Percentiles rank a stretch among this genome's conserved stretches.
Evolutionary conservation across 2,113 vertebrate species (phyloP).

Genomic region (Patagioenas fasciata): DNA sequence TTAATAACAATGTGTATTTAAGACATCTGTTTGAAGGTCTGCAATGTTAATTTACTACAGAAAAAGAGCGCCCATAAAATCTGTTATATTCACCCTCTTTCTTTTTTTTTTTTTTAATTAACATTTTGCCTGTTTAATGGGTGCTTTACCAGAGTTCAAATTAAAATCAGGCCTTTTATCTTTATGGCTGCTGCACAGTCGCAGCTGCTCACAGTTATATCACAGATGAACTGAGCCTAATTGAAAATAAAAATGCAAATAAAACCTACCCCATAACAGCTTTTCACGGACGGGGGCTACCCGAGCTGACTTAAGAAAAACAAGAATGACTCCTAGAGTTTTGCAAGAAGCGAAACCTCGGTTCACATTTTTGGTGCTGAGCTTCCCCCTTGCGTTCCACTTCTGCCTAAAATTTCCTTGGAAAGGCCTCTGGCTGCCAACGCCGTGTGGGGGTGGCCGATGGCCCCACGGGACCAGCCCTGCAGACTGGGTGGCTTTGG

Average conservation of each 20-base stretch:
- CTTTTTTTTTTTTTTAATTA: slow-evolving; percentile 77
- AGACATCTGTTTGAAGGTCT: slow-evolving; percentile 83
- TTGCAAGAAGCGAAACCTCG: not conserved
- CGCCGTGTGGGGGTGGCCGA: not conserved
- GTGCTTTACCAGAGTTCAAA: slow-evolving; percentile 81
- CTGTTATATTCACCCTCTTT: slow-evolving; percentile 68
- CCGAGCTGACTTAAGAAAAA: slow-evolving; percentile 37
- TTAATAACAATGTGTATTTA: slow-evolving; percentile 80
- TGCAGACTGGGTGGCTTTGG: not conserved
- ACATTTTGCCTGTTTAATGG: slow-evolving; percentile 82
- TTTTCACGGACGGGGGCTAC: slow-evolving; percentile 45
- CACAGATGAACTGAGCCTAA: slow-evolving; percentile 79
- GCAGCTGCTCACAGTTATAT: slow-evolving; percentile 81
- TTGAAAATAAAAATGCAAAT: slow-evolving; percentile 84
- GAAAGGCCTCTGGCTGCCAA: not conserved
- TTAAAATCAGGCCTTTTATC: slow-evolving; percentile 84
- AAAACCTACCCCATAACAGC: slow-evolving; percentile 73
- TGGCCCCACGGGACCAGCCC: not conserved
- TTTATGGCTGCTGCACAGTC: slow-evolving; percentile 72
- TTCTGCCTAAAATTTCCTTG: not conserved
- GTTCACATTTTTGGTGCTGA: slow-evolving; percentile 5
- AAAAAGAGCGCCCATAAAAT: slow-evolving; percentile 74
- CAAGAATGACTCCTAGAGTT: slow-evolving; percentile 34
- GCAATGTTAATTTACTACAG: slow-evolving; percentile 80
- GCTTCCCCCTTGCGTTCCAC: slow-evolving; percentile 12